Conservation (phyloP, 2,113 vertebrate genomes). For the Gopherus evgoodei region DNA sequence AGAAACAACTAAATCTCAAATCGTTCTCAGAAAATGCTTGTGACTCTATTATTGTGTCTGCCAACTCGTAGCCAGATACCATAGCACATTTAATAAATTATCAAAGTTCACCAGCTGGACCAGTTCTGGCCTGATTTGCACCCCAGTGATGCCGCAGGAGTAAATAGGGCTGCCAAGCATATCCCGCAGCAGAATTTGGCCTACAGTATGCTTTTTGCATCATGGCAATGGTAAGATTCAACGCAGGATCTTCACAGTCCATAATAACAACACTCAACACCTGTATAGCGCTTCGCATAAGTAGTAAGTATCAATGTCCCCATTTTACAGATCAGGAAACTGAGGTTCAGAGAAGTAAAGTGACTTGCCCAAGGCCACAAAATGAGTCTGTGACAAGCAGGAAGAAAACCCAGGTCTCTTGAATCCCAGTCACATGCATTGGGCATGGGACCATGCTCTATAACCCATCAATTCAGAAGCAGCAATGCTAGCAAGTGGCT, state of each 20-base stretch:
- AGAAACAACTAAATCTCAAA: slow-evolving; percentile 19
- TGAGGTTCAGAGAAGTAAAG: background rate
- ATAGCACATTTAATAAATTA: background rate
- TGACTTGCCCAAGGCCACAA: background rate
- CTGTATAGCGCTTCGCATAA: fast-evolving
- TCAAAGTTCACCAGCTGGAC: background rate
- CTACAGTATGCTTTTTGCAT: background rate
- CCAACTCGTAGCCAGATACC: background rate
- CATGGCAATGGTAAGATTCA: background rate
- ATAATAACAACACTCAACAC: background rate
- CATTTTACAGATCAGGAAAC: background rate
- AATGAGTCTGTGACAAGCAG: background rate
- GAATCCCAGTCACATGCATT: background rate
- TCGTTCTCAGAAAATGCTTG: background rate
- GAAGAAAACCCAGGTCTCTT: background rate
- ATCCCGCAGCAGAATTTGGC: background rate
- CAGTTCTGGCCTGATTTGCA: background rate
- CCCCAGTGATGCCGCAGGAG: background rate
- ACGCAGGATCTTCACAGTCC: background rate
- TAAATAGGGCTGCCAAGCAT: background rate
- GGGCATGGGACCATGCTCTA: background rate
- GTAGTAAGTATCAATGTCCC: background rate
- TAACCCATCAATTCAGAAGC: background rate
- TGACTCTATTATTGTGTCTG: background rate
- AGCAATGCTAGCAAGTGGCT: background rate